phyloP scores from a whole-genome alignment of 2,888 invertebrate genomes.

The Hydrotaea diabolus region DNA sequence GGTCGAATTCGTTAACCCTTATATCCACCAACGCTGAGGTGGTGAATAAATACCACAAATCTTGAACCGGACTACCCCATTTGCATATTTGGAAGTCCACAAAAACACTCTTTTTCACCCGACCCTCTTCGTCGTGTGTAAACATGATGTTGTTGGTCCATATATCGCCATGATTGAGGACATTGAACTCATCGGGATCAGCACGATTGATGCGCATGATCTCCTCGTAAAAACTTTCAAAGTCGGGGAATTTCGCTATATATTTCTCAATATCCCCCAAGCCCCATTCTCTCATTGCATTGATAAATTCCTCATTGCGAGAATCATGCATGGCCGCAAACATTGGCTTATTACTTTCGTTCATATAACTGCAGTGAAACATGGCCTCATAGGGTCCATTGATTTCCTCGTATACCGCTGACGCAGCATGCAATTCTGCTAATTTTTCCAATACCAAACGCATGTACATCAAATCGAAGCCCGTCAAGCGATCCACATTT shows the following conservation, averaged over 20 bases:
- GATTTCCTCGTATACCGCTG: slow-evolving; percentile 70
- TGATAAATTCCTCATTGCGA: slow-evolving; percentile 36
- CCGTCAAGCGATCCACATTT: slow-evolving; percentile 74
- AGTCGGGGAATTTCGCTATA: slow-evolving; percentile 55
- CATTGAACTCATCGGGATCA: slow-evolving; percentile 73
- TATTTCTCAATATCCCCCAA: slow-evolving; percentile 70
- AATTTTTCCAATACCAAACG: slow-evolving; percentile 71
- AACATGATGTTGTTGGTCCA: slow-evolving; percentile 79
- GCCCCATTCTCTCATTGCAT: slow-evolving; percentile 71
- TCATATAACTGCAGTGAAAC: slow-evolving; percentile 58
- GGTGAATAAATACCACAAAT: slow-evolving; percentile 75
- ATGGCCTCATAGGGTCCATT: slow-evolving; percentile 71
- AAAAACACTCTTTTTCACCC: slow-evolving; percentile 71
- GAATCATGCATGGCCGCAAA: slow-evolving; percentile 58
- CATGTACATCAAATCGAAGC: slow-evolving; percentile 74
- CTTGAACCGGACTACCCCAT: slow-evolving; percentile 76
- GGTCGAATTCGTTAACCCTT: slow-evolving; percentile 75
- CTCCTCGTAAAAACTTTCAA: slow-evolving; percentile 64
- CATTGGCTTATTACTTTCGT: slow-evolving; percentile 64
- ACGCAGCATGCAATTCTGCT: slow-evolving; percentile 77
- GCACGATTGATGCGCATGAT: slow-evolving; percentile 61
- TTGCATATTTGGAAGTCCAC: slow-evolving; percentile 77
- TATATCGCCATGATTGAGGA: slow-evolving; percentile 76
- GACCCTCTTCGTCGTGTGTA: slow-evolving; percentile 69
- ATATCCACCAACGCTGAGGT: slow-evolving; percentile 73